Evolutionary conservation across 2,113 vertebrate species (phyloP).

Genomic region (Semnopithecus entellus): DNA sequence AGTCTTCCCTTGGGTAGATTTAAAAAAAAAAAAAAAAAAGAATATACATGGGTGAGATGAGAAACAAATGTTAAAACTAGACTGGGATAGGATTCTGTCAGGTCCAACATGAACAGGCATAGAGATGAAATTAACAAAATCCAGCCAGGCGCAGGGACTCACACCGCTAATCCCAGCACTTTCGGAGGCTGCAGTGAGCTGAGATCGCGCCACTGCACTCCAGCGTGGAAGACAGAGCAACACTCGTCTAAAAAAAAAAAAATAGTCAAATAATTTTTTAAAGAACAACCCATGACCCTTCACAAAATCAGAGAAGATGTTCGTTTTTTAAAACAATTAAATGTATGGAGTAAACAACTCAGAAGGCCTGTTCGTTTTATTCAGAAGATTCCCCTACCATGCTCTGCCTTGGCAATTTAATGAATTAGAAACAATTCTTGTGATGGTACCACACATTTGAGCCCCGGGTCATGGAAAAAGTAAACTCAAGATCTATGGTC

Average conservation of each 20-base stretch:
- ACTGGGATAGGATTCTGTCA: not conserved
- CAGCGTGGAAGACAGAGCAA: not conserved
- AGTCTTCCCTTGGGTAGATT: too few relatives aligned
- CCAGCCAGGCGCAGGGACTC: not conserved
- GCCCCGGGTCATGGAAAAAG: not conserved
- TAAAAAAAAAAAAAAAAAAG: not conserved
- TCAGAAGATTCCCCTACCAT: not conserved
- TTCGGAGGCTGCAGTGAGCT: not conserved
- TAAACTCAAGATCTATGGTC: not conserved
- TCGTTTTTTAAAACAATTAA: not conserved
- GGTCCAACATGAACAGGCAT: not conserved
- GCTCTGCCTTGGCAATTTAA: not conserved
- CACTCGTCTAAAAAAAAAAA: not conserved
- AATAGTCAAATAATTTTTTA: not conserved
- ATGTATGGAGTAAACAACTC: not conserved
- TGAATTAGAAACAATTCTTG: not conserved
- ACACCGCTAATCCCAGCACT: not conserved
- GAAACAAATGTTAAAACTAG: not conserved
- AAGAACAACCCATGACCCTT: not conserved
- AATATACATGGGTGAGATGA: rapidly evolving
- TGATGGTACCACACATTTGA: not conserved
- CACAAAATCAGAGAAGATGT: not conserved
- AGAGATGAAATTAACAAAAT: not conserved
- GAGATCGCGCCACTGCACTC: not conserved
- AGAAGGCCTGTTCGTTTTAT: not conserved